A percentile compares a stretch with the other conserved stretches of the same genome.
Conservation (phyloP, 2,113 vertebrate genomes). For the Gorsachius goisagi region DNA sequence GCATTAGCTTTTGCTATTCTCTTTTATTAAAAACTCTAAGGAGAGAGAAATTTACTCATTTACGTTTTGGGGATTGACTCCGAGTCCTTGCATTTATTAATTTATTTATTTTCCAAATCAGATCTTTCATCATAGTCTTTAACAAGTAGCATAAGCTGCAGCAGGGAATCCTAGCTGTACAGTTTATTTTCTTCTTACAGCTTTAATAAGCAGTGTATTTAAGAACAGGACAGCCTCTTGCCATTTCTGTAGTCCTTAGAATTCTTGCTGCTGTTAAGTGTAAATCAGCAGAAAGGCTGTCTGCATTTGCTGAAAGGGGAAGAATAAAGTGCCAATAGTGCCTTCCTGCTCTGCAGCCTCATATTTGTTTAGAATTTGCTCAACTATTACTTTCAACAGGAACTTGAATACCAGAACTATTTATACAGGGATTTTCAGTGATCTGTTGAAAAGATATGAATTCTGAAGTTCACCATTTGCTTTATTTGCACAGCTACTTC, state of each 20-base stretch:
- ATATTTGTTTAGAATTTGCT: constrained; percentile 22
- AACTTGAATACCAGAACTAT: constrained; percentile 36
- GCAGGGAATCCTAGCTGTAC: background rate
- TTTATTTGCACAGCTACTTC: constrained; percentile 62
- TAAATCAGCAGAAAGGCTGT: constrained; percentile 7
- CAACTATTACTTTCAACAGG: constrained; percentile 30
- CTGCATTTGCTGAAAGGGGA: background rate
- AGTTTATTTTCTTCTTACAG: background rate
- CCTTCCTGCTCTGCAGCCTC: background rate
- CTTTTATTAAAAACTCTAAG: constrained; percentile 44
- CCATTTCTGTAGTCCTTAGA: background rate
- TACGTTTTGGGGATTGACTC: background rate
- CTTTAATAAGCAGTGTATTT: background rate
- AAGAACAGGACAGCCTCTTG: background rate
- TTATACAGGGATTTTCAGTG: constrained; percentile 47
- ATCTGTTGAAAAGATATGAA: constrained; percentile 14
- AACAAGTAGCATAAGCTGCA: background rate
- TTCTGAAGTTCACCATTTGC: constrained; percentile 30
- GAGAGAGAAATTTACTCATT: background rate
- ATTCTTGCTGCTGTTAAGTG: background rate
- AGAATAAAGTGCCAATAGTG: background rate
- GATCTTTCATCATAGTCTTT: background rate
- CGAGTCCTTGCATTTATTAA: background rate
- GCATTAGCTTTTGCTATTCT: constrained; percentile 32
- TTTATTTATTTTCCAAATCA: background rate